These are phyloP conservation scores for Sisyra terminalis DNA, from an alignment of 2,888 invertebrate genomes.

Conservation along the genomic window DNA sequence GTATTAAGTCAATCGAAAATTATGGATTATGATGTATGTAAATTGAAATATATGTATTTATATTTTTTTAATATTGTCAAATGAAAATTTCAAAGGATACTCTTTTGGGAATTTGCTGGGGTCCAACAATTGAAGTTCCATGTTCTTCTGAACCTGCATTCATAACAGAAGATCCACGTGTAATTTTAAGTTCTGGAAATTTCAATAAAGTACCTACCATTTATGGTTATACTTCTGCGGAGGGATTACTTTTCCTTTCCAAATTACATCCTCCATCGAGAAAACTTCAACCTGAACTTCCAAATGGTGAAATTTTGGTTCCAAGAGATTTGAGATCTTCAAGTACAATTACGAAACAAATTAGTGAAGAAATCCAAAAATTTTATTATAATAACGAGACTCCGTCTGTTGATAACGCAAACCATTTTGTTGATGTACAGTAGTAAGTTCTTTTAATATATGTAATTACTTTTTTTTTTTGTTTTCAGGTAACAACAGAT, in stretches of 20 bases:
- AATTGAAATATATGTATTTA: background rate
- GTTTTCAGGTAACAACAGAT: background rate
- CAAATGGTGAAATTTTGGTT: background rate
- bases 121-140: background rate
- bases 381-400: background rate
- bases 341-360: background rate
- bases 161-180: background rate
- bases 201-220: background rate
- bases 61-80: background rate
- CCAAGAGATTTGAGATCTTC: background rate
- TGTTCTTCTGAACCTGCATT: background rate
- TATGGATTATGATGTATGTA: background rate
- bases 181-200: background rate
- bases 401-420: background rate
- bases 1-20: background rate
- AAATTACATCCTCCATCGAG: background rate
- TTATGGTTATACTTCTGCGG: background rate
- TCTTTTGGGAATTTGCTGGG: background rate
- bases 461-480: background rate
- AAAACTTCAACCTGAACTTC: background rate
- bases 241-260: background rate
- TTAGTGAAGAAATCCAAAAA: background rate
- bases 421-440: background rate
- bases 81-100: background rate
- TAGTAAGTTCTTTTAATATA: too few species aligned